These are phyloP conservation scores for Ginglymostoma cirratum DNA, from an alignment of 2,113 vertebrate species.

Conservation along the genomic window DNA sequence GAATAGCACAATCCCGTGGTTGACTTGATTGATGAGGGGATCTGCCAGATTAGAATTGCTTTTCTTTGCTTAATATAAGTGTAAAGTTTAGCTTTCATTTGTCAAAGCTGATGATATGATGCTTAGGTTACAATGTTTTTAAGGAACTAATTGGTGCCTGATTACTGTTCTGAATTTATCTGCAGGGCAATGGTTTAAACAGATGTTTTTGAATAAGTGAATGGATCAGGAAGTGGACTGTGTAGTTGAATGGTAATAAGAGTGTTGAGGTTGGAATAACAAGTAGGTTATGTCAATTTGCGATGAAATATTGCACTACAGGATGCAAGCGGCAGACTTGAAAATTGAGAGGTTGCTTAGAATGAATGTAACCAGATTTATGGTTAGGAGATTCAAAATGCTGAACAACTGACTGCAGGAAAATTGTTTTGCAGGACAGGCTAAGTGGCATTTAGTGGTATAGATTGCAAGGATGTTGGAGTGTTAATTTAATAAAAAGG, in stretches of 20 bases:
- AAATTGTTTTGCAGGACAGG: neutral
- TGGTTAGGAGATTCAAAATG: neutral
- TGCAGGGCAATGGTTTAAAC: conserved; percentile 6
- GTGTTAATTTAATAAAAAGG: neutral
- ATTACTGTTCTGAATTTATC: neutral
- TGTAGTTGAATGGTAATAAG: neutral
- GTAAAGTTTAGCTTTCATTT: neutral
- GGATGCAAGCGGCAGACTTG: too few species aligned
- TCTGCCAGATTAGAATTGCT: neutral
- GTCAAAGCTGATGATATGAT: neutral
- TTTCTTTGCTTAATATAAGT: neutral
- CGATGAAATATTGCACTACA: neutral
- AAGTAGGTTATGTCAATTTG: neutral
- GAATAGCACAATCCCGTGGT: neutral
- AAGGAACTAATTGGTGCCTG: neutral
- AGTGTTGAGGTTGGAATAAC: conserved; percentile 31
- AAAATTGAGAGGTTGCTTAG: neutral
- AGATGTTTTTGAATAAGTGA: neutral
- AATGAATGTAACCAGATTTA: neutral
- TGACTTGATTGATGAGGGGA: neutral
- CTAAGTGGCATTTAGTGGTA: neutral
- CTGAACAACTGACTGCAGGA: neutral
- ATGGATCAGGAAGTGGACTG: neutral
- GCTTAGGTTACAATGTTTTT: neutral
- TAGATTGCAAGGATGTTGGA: neutral